phyloP scores from a whole-genome alignment of 1,140 invertebrate genomes.

The Cyphomyrmex costatus region DNA sequence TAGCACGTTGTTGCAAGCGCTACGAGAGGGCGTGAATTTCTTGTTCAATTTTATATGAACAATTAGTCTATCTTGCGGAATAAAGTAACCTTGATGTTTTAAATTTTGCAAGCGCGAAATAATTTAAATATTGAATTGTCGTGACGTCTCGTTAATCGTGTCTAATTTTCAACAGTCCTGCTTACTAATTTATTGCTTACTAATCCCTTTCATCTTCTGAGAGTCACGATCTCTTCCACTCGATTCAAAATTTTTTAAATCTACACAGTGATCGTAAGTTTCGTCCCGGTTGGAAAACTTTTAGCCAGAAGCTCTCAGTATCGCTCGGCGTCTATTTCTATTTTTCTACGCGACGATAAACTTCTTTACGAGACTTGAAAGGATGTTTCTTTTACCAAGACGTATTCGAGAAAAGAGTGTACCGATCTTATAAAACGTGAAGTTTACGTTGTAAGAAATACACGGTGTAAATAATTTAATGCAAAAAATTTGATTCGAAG shows the following conservation, averaged over 20 bases:
- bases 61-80: background rate
- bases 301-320: background rate
- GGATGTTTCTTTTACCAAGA: conserved; percentile 23
- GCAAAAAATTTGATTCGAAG: background rate
- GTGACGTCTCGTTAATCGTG: conserved; percentile 18
- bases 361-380: conserved; percentile 47
- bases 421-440: conserved; percentile 15
- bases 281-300: conserved; percentile 24
- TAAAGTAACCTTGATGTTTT: background rate
- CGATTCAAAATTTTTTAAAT: conserved; percentile 41
- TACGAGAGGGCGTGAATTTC: conserved; percentile 32
- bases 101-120: conserved; percentile 19
- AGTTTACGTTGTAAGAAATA: conserved; percentile 8
- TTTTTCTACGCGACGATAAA: conserved; percentile 35
- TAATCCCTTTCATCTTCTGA: conserved; percentile 16
- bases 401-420: background rate
- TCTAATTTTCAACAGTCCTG: background rate
- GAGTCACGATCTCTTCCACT: background rate
- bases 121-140: conserved; percentile 43
- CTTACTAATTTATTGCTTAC: conserved; percentile 15
- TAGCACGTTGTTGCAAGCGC: conserved; percentile 29
- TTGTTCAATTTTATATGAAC: conserved; percentile 27
- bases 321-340: conserved; percentile 12
- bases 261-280: conserved; percentile 2
- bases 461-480: conserved; percentile 13